Evolutionary conservation across 2,888 invertebrate genomes (phyloP), one percentile per base, ranked within the genome.

Genomic region (Amphipyra berbera): DNA sequence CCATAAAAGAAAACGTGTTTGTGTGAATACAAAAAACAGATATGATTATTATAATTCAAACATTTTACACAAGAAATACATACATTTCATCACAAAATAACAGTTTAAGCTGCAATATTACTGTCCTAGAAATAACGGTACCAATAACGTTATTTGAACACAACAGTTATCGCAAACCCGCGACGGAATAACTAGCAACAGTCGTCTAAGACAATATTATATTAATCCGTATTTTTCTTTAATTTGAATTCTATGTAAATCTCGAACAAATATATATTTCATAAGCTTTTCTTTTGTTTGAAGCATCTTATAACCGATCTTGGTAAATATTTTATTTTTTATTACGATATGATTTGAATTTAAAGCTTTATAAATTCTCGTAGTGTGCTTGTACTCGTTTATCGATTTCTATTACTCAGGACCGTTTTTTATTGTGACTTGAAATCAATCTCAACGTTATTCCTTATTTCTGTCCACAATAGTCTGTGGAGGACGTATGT

Each of bases 91-190:
- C 75, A 82, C 77, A 71, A 76, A 72, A 62, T 49, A 65, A 58
- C 68, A 69, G 67, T 69, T 63, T 68, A 61, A 68, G 61, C 61
- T 69, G 57, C 49, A 68, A 66, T 68, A 69, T 82, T 82, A 79
- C 77, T 78, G 70, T 80, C 72, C 69, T 74, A 82, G 73, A 85
- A 85, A 84, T 85, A 90, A 84, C 86, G 80, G 73, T 71, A 48
- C 45, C 40, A 40, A 46, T 45, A 56, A 68, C 81, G 81, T 83
- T 74, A 86, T 85, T 78, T 83, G 76, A 87, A 85, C 85, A 87
- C 86, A 81, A 85, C 79, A 74, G 78, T 68, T 78, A 71, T 45
- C 10, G 14, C 12, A 41, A 13, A 7, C 9, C 6, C 37, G 8
- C 12, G 4, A 57, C 35, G 21, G 45, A 50, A 57, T 47, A 74